Percentiles rank a stretch among this genome's conserved stretches.
Evolutionary conservation across 2,888 invertebrate species (phyloP).

Genomic region (Aelia acuminata): DNA sequence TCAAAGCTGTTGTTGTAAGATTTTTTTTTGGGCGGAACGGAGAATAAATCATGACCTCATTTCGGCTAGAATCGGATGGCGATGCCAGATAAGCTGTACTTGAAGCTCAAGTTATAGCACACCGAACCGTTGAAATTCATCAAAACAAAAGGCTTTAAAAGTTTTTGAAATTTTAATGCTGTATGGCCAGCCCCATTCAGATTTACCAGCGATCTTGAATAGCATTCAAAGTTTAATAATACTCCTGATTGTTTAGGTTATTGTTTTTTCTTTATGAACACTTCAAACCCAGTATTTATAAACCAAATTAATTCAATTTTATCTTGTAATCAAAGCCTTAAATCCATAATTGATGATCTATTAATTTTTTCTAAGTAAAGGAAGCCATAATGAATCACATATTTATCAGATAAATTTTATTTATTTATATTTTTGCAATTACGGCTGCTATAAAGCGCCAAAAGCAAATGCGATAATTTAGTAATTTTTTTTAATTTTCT

Average conservation of each 20-base stretch:
- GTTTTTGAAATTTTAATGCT: neutral
- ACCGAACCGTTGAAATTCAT: neutral
- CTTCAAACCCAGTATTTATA: too few species aligned
- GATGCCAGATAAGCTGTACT: neutral
- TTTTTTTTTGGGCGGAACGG: neutral
- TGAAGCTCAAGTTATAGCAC: neutral
- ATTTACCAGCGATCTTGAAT: neutral
- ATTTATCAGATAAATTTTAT: too few species aligned
- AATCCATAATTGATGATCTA: too few species aligned
- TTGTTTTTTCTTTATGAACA: too few species aligned
- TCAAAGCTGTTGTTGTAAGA: neutral
- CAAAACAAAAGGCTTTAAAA: neutral
- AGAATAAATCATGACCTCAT: neutral
- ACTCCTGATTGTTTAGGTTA: neutral
- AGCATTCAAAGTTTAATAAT: neutral
- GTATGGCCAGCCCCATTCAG: neutral
- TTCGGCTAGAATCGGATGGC: neutral
- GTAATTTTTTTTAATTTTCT: too few species aligned
- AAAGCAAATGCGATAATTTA: too few species aligned
- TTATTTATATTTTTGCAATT: too few species aligned
- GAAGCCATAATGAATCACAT: too few species aligned
- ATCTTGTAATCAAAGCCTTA: too few species aligned
- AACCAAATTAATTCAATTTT: too few species aligned
- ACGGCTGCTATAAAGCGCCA: too few species aligned
- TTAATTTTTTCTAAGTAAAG: too few species aligned